Evolutionary conservation across 2,797 vertebrate genomes (phyloP), one percentile per base, ranked within the genome.

Genomic region (Synaphobranchus kaupii): DNA sequence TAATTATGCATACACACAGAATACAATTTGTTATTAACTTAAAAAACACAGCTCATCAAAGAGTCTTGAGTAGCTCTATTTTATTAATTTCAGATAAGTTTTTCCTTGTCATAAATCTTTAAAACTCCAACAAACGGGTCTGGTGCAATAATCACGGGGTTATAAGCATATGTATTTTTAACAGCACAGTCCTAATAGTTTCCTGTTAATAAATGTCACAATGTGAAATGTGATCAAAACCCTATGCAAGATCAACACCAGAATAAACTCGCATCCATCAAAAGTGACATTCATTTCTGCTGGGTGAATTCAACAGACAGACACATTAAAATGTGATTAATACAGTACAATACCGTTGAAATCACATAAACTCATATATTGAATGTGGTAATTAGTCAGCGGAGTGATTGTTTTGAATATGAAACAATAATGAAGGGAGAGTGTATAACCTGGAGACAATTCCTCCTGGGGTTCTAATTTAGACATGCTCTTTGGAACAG

Each of bases 81-180:
- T 71, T 5, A 52, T 71, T 31, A 15, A 13, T 71, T 31, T 10
- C 63, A n/a, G 17, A 4, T 56, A 52, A 25, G 47, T 31, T 90
- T 90, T 88, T 85, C 81, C 86, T 85, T 87, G 83, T 88, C 83
- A 89, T 91, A 78, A 80, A 85, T 87, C 73, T 84, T 63, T 63
- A 31, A 84, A 58, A 58, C 54, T 58, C 82, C 58, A 84, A 80
- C 82, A 84, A 88, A 80, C 87, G 87, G 87, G 87, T 89, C 85
- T 88, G 83, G 89, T 58, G 84, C 58, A 87, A 86, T 86, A 90
- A 89, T 71, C 85, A 88, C 86, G 85, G 54, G 83, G 82, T 87
- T 90, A 89, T 90, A 86, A 87, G 85, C 84, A 89, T 84, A 83
- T 85, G 25, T 56, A 84, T 66, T 63, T 60, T 63, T 47, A 84